A percentile compares a stretch with the other conserved stretches of the same genome.
Conservation (phyloP, 2,888 invertebrate species). For the Melipona bicolor region DNA sequence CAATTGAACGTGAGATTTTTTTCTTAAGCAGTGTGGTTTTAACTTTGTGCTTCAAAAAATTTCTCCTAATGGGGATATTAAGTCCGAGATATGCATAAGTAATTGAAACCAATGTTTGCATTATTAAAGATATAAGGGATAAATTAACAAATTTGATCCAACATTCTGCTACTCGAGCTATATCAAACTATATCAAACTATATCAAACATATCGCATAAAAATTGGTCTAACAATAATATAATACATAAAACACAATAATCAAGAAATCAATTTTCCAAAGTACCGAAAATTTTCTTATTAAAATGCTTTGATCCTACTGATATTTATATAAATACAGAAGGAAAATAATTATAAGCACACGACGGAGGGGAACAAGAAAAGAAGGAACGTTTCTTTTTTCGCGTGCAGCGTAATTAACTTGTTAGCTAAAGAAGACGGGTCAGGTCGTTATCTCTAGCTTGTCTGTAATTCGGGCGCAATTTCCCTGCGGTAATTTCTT, state of each 20-base stretch:
- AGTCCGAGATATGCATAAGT: too few relatives aligned
- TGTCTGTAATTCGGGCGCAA: neutral
- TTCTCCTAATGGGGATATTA: too few relatives aligned
- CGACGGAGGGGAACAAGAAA: neutral
- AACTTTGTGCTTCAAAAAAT: too few relatives aligned
- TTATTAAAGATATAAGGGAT: too few relatives aligned
- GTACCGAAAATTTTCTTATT: neutral
- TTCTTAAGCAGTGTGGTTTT: too few relatives aligned
- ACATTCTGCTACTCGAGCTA: neutral
- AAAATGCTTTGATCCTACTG: neutral
- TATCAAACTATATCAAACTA: neutral
- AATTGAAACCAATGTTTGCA: too few relatives aligned
- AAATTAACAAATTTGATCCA: neutral
- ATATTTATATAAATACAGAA: neutral
- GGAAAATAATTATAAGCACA: neutral
- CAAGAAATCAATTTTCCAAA: neutral
- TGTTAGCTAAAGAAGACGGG: neutral
- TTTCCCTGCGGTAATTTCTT: neutral
- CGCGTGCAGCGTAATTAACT: neutral
- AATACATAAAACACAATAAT: too few relatives aligned
- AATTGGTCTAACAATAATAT: neutral
- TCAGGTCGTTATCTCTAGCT: neutral
- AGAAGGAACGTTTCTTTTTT: neutral
- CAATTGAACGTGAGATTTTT: too few relatives aligned
- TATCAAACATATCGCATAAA: neutral